Conservation (phyloP, 2,888 invertebrate species). For the Lycia hirtaria region DNA sequence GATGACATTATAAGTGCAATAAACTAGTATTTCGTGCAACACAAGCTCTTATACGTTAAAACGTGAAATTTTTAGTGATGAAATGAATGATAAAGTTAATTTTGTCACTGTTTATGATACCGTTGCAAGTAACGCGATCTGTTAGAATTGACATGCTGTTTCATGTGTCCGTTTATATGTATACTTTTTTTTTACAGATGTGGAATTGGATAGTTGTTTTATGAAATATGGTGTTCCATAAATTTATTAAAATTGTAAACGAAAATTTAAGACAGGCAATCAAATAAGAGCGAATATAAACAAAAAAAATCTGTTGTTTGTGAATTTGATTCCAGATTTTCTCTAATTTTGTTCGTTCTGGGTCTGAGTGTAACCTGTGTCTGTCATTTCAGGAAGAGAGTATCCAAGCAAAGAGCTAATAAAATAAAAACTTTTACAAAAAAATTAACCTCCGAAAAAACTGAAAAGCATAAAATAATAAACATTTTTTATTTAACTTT, state of each 20-base stretch:
- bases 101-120: slow-evolving; percentile 53
- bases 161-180: slow-evolving; percentile 37
- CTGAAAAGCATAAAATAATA: no score
- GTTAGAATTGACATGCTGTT: slow-evolving; percentile 48
- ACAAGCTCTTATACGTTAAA: slow-evolving; percentile 46
- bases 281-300: no score
- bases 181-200: slow-evolving; percentile 1
- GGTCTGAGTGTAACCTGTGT: no score
- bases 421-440: no score
- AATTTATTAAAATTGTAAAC: not conserved
- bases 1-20: no score
- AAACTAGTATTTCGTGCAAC: slow-evolving; percentile 46
- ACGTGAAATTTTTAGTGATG: slow-evolving; percentile 41
- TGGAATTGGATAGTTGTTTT: not conserved
- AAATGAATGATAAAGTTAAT: slow-evolving; percentile 32
- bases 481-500: no score
- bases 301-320: no score
- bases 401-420: no score
- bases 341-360: no score
- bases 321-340: no score
- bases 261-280: not conserved
- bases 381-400: no score
- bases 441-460: no score
- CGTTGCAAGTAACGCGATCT: slow-evolving; percentile 54
- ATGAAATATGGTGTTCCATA: not conserved